Evolutionary conservation across 2,888 invertebrate genomes (phyloP).

Genomic region (Scaptodrosophila latifasciaeformis): DNA sequence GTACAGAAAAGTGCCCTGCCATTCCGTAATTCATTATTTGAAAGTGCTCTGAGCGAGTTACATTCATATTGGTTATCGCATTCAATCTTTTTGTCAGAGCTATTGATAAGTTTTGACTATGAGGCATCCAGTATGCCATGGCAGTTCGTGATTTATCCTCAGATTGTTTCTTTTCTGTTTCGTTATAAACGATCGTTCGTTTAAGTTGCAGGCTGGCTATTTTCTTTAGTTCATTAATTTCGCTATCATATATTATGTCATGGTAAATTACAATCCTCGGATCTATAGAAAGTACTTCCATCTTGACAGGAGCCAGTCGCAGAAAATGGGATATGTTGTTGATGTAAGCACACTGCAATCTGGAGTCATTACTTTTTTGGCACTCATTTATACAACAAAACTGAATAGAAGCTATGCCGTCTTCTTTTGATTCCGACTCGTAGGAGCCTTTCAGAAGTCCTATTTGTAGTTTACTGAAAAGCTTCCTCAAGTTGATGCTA

Average conservation of each 20-base stretch:
- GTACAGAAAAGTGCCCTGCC: slow-evolving; percentile 53
- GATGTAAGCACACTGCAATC: too few relatives aligned
- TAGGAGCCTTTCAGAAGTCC: too few relatives aligned
- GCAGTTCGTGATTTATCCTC: slow-evolving; percentile 32
- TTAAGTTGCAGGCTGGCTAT: too few relatives aligned
- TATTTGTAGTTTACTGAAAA: too few relatives aligned
- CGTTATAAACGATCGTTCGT: too few relatives aligned
- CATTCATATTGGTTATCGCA: slow-evolving; percentile 55
- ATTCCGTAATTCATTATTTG: slow-evolving; percentile 61
- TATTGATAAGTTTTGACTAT: slow-evolving; percentile 19
- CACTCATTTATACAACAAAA: too few relatives aligned
- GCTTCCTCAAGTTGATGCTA: too few relatives aligned
- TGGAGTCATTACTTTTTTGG: too few relatives aligned
- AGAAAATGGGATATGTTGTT: too few relatives aligned
- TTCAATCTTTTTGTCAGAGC: too few relatives aligned
- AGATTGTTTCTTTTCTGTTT: not conserved
- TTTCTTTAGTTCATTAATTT: slow-evolving; percentile 42
- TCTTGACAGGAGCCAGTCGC: slow-evolving; percentile 52
- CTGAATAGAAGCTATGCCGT: too few relatives aligned
- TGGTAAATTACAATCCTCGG: slow-evolving; percentile 53
- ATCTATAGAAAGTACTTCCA: slow-evolving; percentile 45
- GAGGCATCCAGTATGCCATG: slow-evolving; percentile 51
- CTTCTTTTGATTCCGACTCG: too few relatives aligned
- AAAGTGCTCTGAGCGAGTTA: slow-evolving; percentile 40
- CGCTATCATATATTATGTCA: slow-evolving; percentile 44